Conservation (phyloP, 2,113 vertebrate genomes). For the Osmerus mordax region DNA sequence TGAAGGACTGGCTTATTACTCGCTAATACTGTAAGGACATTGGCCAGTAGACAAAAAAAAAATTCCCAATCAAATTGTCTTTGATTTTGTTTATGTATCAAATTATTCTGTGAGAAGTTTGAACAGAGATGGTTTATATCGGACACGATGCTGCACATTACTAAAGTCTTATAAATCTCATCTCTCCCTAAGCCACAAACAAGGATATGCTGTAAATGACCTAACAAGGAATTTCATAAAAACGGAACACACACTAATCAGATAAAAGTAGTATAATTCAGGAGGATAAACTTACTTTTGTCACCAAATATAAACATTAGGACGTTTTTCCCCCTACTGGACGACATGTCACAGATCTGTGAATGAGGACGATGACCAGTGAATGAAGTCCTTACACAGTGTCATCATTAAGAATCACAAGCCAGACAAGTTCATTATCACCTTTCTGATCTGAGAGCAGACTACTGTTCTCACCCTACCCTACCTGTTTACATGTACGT, state of each 20-base stretch:
- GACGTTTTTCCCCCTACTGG: too few relatives aligned
- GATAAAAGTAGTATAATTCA: neutral
- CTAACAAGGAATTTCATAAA: neutral
- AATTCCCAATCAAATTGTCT: conserved; percentile 35
- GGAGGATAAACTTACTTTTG: neutral
- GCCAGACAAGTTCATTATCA: too few relatives aligned
- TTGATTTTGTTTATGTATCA: conserved; percentile 39
- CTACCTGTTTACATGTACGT: too few relatives aligned
- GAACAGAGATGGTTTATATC: conserved; percentile 33
- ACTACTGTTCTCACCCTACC: too few relatives aligned
- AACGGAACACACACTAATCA: neutral
- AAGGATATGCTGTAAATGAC: conserved; percentile 12
- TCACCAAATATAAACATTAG: too few relatives aligned
- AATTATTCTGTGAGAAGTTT: conserved; percentile 36
- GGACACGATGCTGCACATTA: conserved; percentile 37
- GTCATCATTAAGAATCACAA: too few relatives aligned
- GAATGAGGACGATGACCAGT: too few relatives aligned
- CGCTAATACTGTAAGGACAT: conserved; percentile 6
- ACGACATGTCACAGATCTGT: too few relatives aligned
- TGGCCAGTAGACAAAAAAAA: conserved; percentile 7
- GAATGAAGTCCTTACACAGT: too few relatives aligned
- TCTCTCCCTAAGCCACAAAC: conserved; percentile 14
- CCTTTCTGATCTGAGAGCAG: too few relatives aligned
- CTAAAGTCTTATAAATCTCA: conserved; percentile 13
- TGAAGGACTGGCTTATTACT: conserved; percentile 15